Conservation (phyloP, 2,888 invertebrate genomes). For the Xylophagus ater region DNA sequence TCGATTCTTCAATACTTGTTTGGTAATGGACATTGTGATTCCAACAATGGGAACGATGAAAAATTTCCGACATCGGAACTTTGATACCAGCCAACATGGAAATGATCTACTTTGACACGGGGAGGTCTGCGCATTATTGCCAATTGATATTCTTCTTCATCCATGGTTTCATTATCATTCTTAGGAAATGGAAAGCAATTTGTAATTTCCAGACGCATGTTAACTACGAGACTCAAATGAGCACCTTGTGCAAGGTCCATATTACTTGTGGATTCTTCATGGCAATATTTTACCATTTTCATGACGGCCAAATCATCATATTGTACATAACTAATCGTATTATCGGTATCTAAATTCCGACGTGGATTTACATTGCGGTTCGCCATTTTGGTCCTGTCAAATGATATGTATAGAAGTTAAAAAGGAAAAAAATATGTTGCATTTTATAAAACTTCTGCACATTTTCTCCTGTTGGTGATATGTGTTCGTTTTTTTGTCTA, state of each 20-base stretch:
- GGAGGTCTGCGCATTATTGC: constrained; percentile 92
- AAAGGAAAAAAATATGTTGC: too few species aligned
- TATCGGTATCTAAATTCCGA: constrained; percentile 43
- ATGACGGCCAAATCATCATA: constrained; percentile 93
- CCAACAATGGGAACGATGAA: constrained; percentile 74
- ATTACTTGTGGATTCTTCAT: constrained; percentile 89
- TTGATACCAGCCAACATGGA: constrained; percentile 99
- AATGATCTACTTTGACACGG: constrained; percentile 93
- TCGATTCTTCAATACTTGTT: constrained; percentile 88
- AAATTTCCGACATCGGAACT: constrained; percentile 94
- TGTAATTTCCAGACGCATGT: constrained; percentile 78
- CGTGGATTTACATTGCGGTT: constrained; percentile 50
- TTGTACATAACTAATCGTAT: constrained; percentile 72
- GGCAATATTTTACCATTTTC: constrained; percentile 97
- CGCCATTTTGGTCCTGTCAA: constrained; percentile 60
- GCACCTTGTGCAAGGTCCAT: constrained; percentile 96
- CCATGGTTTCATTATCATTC: constrained; percentile 73
- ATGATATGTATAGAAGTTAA: too few species aligned
- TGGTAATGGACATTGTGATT: constrained; percentile 94
- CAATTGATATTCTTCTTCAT: constrained; percentile 88
- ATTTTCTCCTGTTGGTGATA: too few species aligned
- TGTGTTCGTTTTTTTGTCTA: too few species aligned
- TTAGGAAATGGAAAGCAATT: constrained; percentile 92
- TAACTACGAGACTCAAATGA: constrained; percentile 72
- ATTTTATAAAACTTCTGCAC: too few species aligned